Evolutionary conservation across 2,888 invertebrate species (phyloP).

Genomic region (Molorchus minor): DNA sequence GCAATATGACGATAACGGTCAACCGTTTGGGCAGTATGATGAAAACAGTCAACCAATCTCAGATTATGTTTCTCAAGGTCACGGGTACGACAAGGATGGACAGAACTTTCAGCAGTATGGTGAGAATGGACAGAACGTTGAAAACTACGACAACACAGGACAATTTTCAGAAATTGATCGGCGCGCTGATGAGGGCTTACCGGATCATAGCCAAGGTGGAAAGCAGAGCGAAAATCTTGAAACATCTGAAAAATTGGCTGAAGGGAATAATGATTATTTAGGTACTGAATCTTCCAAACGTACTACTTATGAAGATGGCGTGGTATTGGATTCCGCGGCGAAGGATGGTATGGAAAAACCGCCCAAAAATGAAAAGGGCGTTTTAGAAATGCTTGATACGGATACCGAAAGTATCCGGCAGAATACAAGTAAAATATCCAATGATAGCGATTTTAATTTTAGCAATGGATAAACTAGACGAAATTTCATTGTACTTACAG

Average conservation of each 20-base stretch:
- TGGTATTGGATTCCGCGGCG: too few relatives aligned
- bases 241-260: too few relatives aligned
- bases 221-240: too few relatives aligned
- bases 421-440: constrained; percentile 56
- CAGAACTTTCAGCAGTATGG: constrained; percentile 35
- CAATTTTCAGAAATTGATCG: too few relatives aligned
- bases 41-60: constrained; percentile 22
- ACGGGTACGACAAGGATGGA: constrained; percentile 33
- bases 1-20: constrained; percentile 38
- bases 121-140: constrained; percentile 28
- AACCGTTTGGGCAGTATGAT: constrained; percentile 32
- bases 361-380: constrained; percentile 43
- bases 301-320: not conserved
- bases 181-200: too few relatives aligned
- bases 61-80: constrained; percentile 23
- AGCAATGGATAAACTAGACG: too few relatives aligned
- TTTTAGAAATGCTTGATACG: constrained; percentile 59
- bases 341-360: too few relatives aligned
- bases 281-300: not conserved
- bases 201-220: too few relatives aligned
- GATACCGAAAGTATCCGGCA: constrained; percentile 58
- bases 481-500: too few relatives aligned
- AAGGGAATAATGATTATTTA: too few relatives aligned
- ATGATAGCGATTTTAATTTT: constrained; percentile 62
- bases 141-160: constrained; percentile 27